Base-by-base conservation (phyloP, 92 coral and sea anemone species). In the Blastomussa wellsi region DNA sequence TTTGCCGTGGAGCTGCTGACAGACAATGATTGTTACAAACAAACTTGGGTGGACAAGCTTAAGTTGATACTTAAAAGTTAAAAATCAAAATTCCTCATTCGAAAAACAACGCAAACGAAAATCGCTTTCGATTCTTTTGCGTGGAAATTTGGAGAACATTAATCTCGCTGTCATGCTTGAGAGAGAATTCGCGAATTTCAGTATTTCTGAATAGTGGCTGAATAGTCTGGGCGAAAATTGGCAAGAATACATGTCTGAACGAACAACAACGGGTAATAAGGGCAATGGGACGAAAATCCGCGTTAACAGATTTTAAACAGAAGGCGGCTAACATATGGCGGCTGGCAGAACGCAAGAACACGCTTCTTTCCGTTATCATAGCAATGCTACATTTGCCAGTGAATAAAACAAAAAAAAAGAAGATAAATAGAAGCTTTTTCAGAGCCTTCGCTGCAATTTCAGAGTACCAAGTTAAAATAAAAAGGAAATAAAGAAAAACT, bases 1-100 rank as follows among this genome's bases (percentile, higher is more conserved):
- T 55, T 51, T 29, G n/a, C 71, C 79, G 86, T 71, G 29, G 86
- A 82, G 26, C 53, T 28, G 65, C 72, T 52, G 55, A 72, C 70
- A 72, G 44, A 19, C 39, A 49, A 72, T 4, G 3, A 20, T 28
- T 15, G 70, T 16, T 55, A 53, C 36, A 71, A 37, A 52, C 29
- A 24, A 17, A 15, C 24, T 26, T 20, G 29, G 20, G 22, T 26
- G 13, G 39, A 37, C 49, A 52, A 52, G 78, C 19, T 33, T 22
- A 11, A 12, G 47, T 33, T 13, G 65, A 49, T 28, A 38, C 42
- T 17, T 20, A 37, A 38, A 62, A 24, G 33, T 10, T 2, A 29
- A 71, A 81, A 17, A 11, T n/a, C n/a, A 53, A 52, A 81, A 31
- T n/a, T 36, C 52, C 35, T 48, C 7, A 31, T 15, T 51, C 28